Conservation (phyloP, 2,113 vertebrate genomes). For the Erinaceus europaeus region DNA sequence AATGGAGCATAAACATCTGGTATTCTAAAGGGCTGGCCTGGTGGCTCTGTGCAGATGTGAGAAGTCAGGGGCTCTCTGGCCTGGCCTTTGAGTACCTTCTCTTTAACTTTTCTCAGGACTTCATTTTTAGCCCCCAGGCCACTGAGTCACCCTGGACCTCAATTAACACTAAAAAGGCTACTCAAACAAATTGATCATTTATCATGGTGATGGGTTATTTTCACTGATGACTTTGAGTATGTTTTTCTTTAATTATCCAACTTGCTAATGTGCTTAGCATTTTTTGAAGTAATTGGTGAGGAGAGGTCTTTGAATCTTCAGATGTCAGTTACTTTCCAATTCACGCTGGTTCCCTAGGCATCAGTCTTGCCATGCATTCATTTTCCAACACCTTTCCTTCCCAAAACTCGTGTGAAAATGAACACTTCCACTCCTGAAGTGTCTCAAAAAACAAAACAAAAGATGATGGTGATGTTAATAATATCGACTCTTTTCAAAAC, state of each 20-base stretch:
- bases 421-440: neutral
- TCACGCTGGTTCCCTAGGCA: neutral
- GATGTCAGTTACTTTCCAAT: conserved; percentile 45
- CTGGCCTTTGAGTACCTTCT: conserved; percentile 22
- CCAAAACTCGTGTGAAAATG: conserved; percentile 29
- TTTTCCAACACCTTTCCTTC: neutral
- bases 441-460: conserved; percentile 48
- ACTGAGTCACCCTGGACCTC: conserved; percentile 47
- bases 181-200: conserved; percentile 46
- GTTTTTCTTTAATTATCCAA: conserved; percentile 63
- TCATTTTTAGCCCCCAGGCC: conserved; percentile 4
- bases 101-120: conserved; percentile 14
- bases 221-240: conserved; percentile 38
- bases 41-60: conserved; percentile 57
- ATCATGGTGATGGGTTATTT: conserved; percentile 51
- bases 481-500: conserved; percentile 22
- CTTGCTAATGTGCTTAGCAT: conserved; percentile 58
- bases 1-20: conserved; percentile 64
- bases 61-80: neutral
- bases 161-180: conserved; percentile 51
- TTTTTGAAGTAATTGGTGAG: conserved; percentile 45
- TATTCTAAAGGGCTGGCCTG: conserved; percentile 46
- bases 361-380: neutral
- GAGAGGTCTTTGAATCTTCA: conserved; percentile 42
- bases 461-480: neutral